Percentiles rank a stretch among this genome's conserved stretches.
Evolutionary conservation across 2,113 vertebrate species (phyloP).

Genomic region (Platichthys stellatus): DNA sequence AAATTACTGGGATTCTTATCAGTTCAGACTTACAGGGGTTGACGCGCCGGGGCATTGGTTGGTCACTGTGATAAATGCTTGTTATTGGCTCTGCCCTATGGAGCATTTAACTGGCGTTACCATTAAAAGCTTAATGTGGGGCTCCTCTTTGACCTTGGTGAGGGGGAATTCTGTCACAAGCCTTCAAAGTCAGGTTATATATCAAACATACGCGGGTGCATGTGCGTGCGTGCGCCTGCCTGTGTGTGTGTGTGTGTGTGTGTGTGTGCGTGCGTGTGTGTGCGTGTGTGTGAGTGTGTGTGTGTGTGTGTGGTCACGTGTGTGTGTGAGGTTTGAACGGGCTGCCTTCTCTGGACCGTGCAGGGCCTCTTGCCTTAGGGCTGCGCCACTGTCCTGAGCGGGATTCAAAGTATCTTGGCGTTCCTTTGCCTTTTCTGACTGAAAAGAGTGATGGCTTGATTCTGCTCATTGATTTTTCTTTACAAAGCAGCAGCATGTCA

Average conservation of each 20-base stretch:
- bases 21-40: slow-evolving; percentile 62
- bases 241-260: slow-evolving; percentile 1
- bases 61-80: slow-evolving; percentile 74
- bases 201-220: slow-evolving; percentile 23
- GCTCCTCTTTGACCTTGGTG: slow-evolving; percentile 70
- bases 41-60: slow-evolving; percentile 51
- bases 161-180: slow-evolving; percentile 52
- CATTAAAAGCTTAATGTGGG: slow-evolving; percentile 66
- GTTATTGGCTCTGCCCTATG: slow-evolving; percentile 71
- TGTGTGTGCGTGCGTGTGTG: not conserved
- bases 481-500: slow-evolving; percentile 67
- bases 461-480: slow-evolving; percentile 72
- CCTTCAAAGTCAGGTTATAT: slow-evolving; percentile 30
- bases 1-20: slow-evolving; percentile 74
- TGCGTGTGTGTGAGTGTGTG: not conserved
- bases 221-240: not conserved
- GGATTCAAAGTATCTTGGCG: slow-evolving; percentile 34
- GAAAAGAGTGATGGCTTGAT: slow-evolving; percentile 72
- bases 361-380: slow-evolving; percentile 27
- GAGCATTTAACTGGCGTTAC: slow-evolving; percentile 65
- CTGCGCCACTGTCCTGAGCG: slow-evolving; percentile 30
- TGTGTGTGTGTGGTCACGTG: slow-evolving; percentile 1
- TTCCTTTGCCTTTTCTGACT: slow-evolving; percentile 50
- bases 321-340: not conserved
- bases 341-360: not conserved